Percentiles rank a stretch among this genome's conserved stretches.
These are phyloP conservation scores for Paraescarpia echinospica DNA, from an alignment of 1,140 invertebrate genomes.

Conservation along the genomic window DNA sequence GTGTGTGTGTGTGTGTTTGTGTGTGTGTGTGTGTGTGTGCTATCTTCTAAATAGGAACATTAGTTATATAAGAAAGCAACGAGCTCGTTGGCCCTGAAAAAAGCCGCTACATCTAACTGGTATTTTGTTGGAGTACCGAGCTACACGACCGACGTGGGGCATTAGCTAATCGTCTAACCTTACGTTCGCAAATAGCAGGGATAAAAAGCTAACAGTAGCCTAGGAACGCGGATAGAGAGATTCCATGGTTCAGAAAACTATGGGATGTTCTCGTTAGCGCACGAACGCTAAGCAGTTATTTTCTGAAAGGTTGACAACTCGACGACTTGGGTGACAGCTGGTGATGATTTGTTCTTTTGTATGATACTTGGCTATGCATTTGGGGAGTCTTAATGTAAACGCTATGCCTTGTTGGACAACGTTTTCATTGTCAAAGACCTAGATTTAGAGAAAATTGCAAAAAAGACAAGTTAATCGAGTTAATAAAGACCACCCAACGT, in stretches of 20 bases:
- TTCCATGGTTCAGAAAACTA: background rate
- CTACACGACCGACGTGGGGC: background rate
- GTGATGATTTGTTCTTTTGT: background rate
- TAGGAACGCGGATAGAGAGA: background rate
- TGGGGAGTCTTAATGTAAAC: background rate
- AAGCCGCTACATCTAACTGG: background rate
- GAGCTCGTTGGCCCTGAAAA: background rate
- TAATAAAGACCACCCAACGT: background rate
- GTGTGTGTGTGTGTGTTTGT: too few relatives aligned
- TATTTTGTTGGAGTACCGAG: background rate
- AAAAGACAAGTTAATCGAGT: background rate
- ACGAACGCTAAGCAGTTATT: background rate
- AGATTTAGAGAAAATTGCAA: background rate
- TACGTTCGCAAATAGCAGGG: background rate
- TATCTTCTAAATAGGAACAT: too few relatives aligned
- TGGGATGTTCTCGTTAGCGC: background rate
- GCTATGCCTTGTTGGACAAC: too few relatives aligned
- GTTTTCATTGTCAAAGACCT: background rate
- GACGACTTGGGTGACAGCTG: background rate
- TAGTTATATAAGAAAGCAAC: background rate
- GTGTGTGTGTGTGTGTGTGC: too few relatives aligned
- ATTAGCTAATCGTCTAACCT: background rate
- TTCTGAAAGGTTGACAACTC: background rate
- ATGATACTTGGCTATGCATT: background rate
- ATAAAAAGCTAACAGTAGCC: background rate